These are phyloP conservation scores for Cacajao melanocephalus DNA, from an alignment of 2,797 vertebrate species.

Conservation along the genomic window DNA sequence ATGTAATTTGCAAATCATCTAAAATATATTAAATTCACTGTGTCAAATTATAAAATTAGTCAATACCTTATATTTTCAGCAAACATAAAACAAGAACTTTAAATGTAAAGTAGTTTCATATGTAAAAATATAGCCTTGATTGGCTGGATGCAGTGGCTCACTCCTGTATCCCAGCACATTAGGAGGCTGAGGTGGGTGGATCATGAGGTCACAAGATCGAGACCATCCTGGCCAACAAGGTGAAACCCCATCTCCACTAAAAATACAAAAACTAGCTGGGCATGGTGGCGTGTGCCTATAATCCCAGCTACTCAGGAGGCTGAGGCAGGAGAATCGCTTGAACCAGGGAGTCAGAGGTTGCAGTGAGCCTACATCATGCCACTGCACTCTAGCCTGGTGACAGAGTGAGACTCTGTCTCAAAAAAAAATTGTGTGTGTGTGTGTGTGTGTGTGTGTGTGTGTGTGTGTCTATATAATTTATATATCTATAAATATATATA, in stretches of 20 bases:
- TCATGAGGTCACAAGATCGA: not conserved
- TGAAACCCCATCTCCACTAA: not conserved
- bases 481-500: no score
- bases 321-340: not conserved
- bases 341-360: not conserved
- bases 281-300: not conserved
- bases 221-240: not conserved
- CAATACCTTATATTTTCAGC: not conserved
- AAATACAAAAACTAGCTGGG: not conserved
- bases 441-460: no score
- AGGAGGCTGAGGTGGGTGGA: not conserved
- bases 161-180: not conserved
- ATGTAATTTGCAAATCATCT: constrained; percentile 16
- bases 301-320: not conserved
- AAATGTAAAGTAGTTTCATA: not conserved
- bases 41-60: constrained; percentile 12
- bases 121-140: not conserved
- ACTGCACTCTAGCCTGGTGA: not conserved
- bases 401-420: not conserved
- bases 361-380: not conserved
- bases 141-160: not conserved
- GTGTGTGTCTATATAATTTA: no score
- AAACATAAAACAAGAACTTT: constrained; percentile 8
- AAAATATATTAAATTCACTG: not conserved
- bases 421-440: no score